Evolutionary conservation across 2,797 vertebrate species (phyloP).

Genomic region (Paramormyrops hopkinsi): DNA sequence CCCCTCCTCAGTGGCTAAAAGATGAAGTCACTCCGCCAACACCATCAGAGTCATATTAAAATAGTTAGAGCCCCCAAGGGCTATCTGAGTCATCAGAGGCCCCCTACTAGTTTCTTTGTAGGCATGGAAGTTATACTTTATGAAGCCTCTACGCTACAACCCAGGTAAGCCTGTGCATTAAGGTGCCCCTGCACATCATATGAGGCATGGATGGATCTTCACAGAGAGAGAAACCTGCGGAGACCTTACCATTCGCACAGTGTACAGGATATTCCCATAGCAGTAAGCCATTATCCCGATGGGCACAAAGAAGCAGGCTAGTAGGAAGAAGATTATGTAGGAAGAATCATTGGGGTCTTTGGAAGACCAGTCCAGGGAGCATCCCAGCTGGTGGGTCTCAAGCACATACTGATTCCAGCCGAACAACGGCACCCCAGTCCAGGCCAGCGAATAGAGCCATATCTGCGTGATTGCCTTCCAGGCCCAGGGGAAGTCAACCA

Average conservation of each 20-base stretch:
- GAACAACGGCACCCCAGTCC: slow-evolving; percentile 83
- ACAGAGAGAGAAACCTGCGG: not conserved
- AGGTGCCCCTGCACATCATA: not conserved
- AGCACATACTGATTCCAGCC: slow-evolving; percentile 90
- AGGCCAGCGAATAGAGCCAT: slow-evolving; percentile 86
- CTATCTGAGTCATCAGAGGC: not conserved
- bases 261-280: slow-evolving; percentile 85
- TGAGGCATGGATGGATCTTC: not conserved
- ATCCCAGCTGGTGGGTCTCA: slow-evolving; percentile 80
- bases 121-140: not conserved
- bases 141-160: not conserved
- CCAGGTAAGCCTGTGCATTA: not conserved
- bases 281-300: slow-evolving; percentile 84
- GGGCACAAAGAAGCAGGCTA: slow-evolving; percentile 79
- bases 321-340: slow-evolving; percentile 84
- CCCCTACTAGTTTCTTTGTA: not conserved
- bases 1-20: not conserved
- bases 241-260: slow-evolving; percentile 77
- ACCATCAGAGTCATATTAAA: not conserved
- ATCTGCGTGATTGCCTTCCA: slow-evolving; percentile 82
- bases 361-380: slow-evolving; percentile 82
- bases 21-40: not conserved
- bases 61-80: not conserved
- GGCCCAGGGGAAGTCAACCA: slow-evolving; percentile 82
- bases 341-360: slow-evolving; percentile 79